Conservation (phyloP, 2,797 vertebrate species). For the Diplodus puntazzo region DNA sequence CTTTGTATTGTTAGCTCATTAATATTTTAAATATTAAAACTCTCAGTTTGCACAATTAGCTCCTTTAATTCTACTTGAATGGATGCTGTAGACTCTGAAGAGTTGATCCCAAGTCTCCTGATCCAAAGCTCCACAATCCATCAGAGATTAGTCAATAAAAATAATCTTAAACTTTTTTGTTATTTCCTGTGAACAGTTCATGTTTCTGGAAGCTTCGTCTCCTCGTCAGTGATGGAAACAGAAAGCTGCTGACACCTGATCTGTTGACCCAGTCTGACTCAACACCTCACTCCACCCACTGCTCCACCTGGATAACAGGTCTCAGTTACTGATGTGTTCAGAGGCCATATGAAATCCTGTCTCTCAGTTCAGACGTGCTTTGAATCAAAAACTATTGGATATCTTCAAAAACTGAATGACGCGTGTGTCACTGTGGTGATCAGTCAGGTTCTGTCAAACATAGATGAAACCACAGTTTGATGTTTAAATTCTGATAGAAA, state of each 20-base stretch:
- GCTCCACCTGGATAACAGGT: slow-evolving; percentile 49
- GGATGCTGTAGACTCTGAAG: no score
- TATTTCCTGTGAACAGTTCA: no score
- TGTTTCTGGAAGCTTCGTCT: no score
- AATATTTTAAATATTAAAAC: no score
- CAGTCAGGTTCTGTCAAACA: not conserved
- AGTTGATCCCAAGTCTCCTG: no score
- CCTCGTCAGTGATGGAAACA: slow-evolving; percentile 51
- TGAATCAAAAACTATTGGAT: not conserved
- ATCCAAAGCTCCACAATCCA: no score
- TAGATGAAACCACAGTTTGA: not conserved
- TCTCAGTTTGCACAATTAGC: no score
- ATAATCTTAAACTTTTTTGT: no score
- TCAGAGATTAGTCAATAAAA: no score
- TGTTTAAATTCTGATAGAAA: not conserved
- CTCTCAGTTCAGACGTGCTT: no score
- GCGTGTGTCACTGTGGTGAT: not conserved
- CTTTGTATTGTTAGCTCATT: no score
- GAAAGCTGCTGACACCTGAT: slow-evolving; percentile 71
- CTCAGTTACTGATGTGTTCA: slow-evolving; percentile 51
- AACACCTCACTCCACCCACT: slow-evolving; percentile 47
- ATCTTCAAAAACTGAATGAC: not conserved
- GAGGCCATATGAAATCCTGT: not conserved
- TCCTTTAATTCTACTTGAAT: no score
- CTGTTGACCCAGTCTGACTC: slow-evolving; percentile 26